Base-by-base conservation (phyloP, 2,797 vertebrate genomes). In the Nyctalus aviator region DNA sequence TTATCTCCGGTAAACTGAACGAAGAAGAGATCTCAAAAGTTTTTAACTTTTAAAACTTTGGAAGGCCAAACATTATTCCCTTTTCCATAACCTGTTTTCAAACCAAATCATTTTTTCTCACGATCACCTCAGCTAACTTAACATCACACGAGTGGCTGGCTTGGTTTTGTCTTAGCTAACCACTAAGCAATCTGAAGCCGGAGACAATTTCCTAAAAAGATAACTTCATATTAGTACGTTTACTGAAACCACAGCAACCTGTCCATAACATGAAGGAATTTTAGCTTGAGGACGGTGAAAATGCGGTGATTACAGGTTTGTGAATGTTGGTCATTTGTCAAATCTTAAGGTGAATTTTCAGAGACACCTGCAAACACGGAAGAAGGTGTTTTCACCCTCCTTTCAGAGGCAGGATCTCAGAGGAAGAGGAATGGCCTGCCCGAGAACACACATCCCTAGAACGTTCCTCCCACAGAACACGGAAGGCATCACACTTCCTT, bases 271-370 rank as follows among this genome's bases (percentile, higher is more conserved):
- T 41, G 44, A 69, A 83, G 35, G 44, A 50, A 84, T 69, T 72
- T 90, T 91, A n/a, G 86, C 82, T 23, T 91, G 75, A 84, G 92
- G 35, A 90, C 23, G 44, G 57, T 71, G 23, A 76, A 89, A 89
- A 62, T 1, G 2, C 21, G 32, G 8, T 81, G 50, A 76, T 92
- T 46, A 77, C 0, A 86, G 62, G 73, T 90, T 94, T 95, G 76
- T 93, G 6, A 21, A 55, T 68, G 13, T n/a, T 32, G 27, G n/a
- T 76, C 48, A 86, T 35, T 35, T 86, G 55, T 81, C 71, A 92
- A 13, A 93, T 85, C 84, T 90, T 81, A 92, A 79, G 84, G 87
- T 55, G 64, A 88, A 91, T 72, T 93, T 96, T 92, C 78, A 93
- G 69, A 75, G 6, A 89, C 14, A n/a, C 50, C 32, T 15, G n/a